Conservation (phyloP, 2,888 invertebrate species). For the Cancer borealis region DNA sequence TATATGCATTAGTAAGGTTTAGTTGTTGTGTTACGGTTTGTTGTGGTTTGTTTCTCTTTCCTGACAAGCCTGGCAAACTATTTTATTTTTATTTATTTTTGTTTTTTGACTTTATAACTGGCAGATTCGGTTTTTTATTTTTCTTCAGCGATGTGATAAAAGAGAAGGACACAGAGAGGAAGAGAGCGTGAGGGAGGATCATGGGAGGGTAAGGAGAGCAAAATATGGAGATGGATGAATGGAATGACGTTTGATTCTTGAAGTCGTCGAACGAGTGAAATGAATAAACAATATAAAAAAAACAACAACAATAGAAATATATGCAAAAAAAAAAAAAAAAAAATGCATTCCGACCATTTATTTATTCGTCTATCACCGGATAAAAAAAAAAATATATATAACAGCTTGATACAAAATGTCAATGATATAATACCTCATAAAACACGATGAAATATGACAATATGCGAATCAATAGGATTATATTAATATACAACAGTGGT, state of each 20-base stretch:
- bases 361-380: background rate
- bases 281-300: background rate
- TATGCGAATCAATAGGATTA: slow-evolving; percentile 40
- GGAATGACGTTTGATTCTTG: slow-evolving; percentile 25
- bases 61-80: slow-evolving; percentile 18
- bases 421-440: slow-evolving; percentile 14
- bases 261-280: background rate
- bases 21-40: background rate
- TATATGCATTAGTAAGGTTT: background rate
- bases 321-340: background rate
- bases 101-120: background rate
- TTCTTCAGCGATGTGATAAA: background rate
- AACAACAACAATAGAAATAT: background rate
- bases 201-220: background rate
- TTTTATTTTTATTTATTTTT: slow-evolving; percentile 47
- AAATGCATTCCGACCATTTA: background rate
- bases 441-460: background rate
- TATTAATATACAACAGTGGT: slow-evolving; percentile 26
- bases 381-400: background rate
- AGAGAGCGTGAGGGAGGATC: background rate
- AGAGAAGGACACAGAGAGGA: background rate
- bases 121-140: background rate
- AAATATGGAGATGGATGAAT: background rate
- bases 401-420: slow-evolving; percentile 7
- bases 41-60: background rate